Evolutionary conservation across 2,888 invertebrate species (phyloP).

Genomic region (Megastigmus dorsalis): DNA sequence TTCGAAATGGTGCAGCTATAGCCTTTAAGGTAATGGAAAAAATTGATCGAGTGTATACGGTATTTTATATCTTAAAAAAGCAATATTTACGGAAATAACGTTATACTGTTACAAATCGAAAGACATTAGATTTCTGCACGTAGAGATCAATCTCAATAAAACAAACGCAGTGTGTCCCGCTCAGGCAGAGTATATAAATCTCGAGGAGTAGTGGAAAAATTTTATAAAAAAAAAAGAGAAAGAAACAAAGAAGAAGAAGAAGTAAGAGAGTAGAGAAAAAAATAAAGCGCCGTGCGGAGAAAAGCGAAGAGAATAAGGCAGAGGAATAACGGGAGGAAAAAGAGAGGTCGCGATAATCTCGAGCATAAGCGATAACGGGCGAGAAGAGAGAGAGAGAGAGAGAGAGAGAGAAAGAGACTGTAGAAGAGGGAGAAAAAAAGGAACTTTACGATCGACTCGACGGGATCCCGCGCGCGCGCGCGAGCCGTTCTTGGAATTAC

Average conservation of each 20-base stretch:
- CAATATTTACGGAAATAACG: too few relatives aligned
- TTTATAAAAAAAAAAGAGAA: not conserved
- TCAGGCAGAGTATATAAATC: not conserved
- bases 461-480: conserved; percentile 1
- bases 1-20: too few relatives aligned
- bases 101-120: too few relatives aligned
- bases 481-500: conserved; percentile 40
- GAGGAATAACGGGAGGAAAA: not conserved
- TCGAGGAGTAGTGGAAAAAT: not conserved
- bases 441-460: conserved; percentile 44
- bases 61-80: too few relatives aligned
- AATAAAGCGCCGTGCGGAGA: too few relatives aligned
- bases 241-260: not conserved
- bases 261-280: not conserved
- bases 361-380: conserved; percentile 29
- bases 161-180: not conserved
- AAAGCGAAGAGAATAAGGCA: not conserved
- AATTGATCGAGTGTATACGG: too few relatives aligned
- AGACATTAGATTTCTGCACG: too few relatives aligned
- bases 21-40: too few relatives aligned
- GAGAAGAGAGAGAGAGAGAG: not conserved
- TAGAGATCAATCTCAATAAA: not conserved
- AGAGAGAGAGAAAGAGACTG: not conserved
- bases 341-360: conserved; percentile 28
- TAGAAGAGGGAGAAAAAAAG: not conserved